Evolutionary conservation across 2,113 vertebrate genomes (phyloP).

Genomic region (Eira barbara): DNA sequence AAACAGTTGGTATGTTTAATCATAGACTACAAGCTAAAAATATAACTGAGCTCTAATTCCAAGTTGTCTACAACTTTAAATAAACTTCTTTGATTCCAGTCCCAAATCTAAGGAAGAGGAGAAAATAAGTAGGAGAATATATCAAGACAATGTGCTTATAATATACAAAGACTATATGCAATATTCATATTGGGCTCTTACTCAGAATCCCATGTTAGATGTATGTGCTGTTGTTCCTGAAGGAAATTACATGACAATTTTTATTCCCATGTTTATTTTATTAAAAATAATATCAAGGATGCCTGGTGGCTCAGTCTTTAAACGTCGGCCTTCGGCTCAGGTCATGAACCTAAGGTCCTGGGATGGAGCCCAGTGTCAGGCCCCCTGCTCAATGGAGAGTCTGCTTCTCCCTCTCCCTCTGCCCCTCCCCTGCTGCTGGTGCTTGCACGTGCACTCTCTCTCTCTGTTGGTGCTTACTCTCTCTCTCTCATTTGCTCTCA

Average conservation of each 20-base stretch:
- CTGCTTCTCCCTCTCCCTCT: no score
- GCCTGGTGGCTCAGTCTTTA: no score
- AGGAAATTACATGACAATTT: not conserved
- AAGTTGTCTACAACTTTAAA: conserved; percentile 24
- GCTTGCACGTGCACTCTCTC: no score
- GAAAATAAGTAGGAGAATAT: not conserved
- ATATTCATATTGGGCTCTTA: not conserved
- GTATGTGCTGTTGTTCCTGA: not conserved
- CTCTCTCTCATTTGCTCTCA: no score
- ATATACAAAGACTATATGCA: not conserved
- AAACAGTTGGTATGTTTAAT: not conserved
- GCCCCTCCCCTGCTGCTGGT: no score
- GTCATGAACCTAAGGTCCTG: no score
- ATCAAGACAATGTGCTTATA: not conserved
- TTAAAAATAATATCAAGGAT: not conserved
- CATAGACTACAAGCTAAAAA: not conserved
- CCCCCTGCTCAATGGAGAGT: no score
- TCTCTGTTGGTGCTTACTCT: no score
- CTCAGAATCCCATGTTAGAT: conserved; percentile 4
- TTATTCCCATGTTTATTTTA: conserved; percentile 25
- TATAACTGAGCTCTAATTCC: conserved; percentile 11
- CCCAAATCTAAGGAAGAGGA: not conserved
- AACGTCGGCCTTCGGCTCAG: no score
- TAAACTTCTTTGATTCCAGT: conserved; percentile 30
- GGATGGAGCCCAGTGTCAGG: no score